Evolutionary conservation across 2,797 vertebrate genomes (phyloP).

Genomic region (Intellagama lesueurii): DNA sequence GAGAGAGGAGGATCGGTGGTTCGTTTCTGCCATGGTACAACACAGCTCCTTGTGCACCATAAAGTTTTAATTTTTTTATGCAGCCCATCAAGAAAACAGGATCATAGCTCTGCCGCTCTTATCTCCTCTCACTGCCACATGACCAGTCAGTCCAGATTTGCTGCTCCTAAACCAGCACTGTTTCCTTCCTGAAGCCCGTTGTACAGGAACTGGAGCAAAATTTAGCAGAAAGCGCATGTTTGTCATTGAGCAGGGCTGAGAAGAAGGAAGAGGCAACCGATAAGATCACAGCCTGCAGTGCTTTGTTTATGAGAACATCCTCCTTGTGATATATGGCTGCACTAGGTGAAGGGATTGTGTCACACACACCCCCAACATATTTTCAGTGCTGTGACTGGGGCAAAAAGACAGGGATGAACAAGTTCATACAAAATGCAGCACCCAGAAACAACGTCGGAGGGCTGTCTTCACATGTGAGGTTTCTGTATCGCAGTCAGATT

Average conservation of each 20-base stretch:
- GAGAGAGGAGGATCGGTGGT: not conserved
- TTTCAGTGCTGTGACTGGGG: conserved; percentile 69
- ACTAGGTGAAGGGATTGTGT: conserved; percentile 71
- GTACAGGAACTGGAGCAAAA: conserved; percentile 63
- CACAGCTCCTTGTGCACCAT: not conserved
- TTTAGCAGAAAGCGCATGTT: conserved; percentile 66
- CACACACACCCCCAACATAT: conserved; percentile 59
- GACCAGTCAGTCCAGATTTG: conserved; percentile 60
- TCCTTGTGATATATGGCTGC: conserved; percentile 72
- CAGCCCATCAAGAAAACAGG: not conserved
- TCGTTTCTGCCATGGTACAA: not conserved
- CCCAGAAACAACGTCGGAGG: conserved; percentile 18
- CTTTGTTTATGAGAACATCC: conserved; percentile 76
- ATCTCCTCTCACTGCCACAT: not conserved
- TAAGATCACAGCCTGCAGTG: conserved; percentile 68
- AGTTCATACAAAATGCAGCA: conserved; percentile 68
- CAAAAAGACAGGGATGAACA: conserved; percentile 71
- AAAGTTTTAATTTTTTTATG: not conserved
- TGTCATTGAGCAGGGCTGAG: conserved; percentile 72
- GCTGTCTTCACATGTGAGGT: not conserved
- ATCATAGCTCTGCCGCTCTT: not conserved
- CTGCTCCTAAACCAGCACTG: conserved; percentile 42
- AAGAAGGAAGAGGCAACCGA: conserved; percentile 71
- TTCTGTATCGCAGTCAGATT: not conserved
- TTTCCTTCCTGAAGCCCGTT: not conserved